A percentile compares a stretch with the other conserved stretches of the same genome.
phyloP scores from a whole-genome alignment of 2,113 vertebrate species.

The Nematolebias whitei region DNA sequence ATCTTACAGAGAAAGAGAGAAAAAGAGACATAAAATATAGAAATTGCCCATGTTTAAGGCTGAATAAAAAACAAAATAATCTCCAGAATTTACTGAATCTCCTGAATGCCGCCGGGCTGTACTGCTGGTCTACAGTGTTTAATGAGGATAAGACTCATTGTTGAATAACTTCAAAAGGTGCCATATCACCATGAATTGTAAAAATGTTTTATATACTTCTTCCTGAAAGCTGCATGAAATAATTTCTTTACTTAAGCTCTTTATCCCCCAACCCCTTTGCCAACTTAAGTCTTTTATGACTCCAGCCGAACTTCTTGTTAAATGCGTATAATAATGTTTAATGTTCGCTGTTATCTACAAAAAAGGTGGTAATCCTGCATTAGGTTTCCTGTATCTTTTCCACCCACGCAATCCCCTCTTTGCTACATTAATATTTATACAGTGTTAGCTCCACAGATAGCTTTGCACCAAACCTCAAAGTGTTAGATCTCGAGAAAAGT shows the following conservation, averaged over 20 bases:
- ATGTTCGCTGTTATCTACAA: slow-evolving; percentile 13
- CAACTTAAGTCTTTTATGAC: slow-evolving; percentile 12
- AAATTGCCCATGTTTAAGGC: slow-evolving; percentile 16
- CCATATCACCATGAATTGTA: slow-evolving; percentile 16
- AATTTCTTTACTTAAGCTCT: slow-evolving; percentile 39
- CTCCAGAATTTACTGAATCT: slow-evolving; percentile 1
- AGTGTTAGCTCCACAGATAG: background rate
- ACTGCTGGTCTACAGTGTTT: slow-evolving; percentile 31
- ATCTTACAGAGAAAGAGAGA: slow-evolving; percentile 15
- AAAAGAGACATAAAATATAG: slow-evolving; percentile 23
- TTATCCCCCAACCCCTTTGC: slow-evolving; percentile 35
- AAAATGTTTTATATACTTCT: slow-evolving; percentile 43
- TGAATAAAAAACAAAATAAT: slow-evolving; percentile 29
- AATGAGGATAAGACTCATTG: slow-evolving; percentile 26
- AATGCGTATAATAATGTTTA: slow-evolving; percentile 27
- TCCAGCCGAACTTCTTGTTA: slow-evolving; percentile 9
- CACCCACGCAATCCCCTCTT: background rate
- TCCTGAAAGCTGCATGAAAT: slow-evolving; percentile 45
- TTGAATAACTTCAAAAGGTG: slow-evolving; percentile 19
- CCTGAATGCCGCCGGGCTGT: slow-evolving; percentile 19
- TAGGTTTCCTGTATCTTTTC: background rate
- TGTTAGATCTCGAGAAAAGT: slow-evolving; percentile 9
- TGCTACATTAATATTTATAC: background rate
- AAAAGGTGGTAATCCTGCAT: slow-evolving; percentile 6
- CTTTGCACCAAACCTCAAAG: background rate